phyloP scores from a whole-genome alignment of 2,113 vertebrate genomes.

The Platysternon megacephalum region DNA sequence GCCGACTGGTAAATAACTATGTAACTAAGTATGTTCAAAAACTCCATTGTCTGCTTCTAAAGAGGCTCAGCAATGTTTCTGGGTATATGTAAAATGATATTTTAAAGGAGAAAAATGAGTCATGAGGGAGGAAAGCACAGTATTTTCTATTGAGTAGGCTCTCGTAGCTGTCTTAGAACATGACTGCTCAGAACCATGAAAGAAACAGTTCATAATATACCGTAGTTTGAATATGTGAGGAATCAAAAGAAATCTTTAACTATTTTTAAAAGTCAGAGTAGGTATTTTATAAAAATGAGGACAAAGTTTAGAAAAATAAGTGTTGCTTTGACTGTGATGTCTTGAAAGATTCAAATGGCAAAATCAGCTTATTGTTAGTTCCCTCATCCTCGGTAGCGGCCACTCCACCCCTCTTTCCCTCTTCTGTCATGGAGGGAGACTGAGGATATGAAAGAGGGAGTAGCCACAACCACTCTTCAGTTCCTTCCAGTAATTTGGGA shows the following conservation, averaged over 20 bases:
- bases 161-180: background rate
- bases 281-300: background rate
- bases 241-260: background rate
- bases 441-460: too few relatives aligned
- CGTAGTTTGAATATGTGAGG: background rate
- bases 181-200: background rate
- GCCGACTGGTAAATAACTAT: background rate
- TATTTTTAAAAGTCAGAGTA: background rate
- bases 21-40: background rate
- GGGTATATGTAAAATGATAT: background rate
- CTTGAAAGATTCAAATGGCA: accelerated
- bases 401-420: background rate
- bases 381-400: too few relatives aligned
- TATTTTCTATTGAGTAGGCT: background rate
- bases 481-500: accelerated
- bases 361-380: too few relatives aligned
- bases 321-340: background rate
- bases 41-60: accelerated
- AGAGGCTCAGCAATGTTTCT: background rate
- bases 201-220: background rate
- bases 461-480: too few relatives aligned
- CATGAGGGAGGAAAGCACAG: background rate
- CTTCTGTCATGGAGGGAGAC: too few relatives aligned
- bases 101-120: background rate
- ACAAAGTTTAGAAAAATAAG: background rate